phyloP scores from a whole-genome alignment of 2,797 vertebrate genomes.

The Hapalemur alaotrensis region DNA sequence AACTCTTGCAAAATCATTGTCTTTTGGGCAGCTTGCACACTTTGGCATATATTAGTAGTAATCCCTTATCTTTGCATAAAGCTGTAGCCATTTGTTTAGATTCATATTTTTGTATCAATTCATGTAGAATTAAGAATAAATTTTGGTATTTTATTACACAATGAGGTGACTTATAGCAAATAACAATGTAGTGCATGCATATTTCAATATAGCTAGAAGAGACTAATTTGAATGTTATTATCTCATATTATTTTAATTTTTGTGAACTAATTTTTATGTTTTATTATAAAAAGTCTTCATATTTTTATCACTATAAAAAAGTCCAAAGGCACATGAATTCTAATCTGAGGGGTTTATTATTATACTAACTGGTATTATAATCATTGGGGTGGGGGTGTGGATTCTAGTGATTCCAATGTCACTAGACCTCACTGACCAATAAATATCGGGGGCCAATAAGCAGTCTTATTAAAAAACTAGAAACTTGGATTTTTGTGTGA shows the following conservation, averaged over 20 bases:
- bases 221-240: not conserved
- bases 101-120: slow-evolving; percentile 7
- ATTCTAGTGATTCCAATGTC: not conserved
- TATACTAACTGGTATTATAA: not conserved
- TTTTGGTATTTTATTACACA: not conserved
- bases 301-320: not conserved
- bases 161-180: not conserved
- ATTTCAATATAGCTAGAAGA: not conserved
- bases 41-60: not conserved
- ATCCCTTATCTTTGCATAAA: not conserved
- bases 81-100: not conserved
- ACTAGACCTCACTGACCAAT: not conserved
- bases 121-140: not conserved
- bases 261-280: not conserved
- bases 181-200: not conserved
- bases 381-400: not conserved
- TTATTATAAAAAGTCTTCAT: not conserved
- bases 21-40: not conserved
- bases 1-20: not conserved
- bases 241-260: not conserved
- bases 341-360: not conserved
- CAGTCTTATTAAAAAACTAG: not conserved
- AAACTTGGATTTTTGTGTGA: not conserved
- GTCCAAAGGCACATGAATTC: not conserved
- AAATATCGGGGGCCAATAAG: not conserved